Percentiles rank a stretch among this genome's conserved stretches.
Evolutionary conservation across 2,113 vertebrate species (phyloP).

Genomic region (Ramphastos sulfuratus): DNA sequence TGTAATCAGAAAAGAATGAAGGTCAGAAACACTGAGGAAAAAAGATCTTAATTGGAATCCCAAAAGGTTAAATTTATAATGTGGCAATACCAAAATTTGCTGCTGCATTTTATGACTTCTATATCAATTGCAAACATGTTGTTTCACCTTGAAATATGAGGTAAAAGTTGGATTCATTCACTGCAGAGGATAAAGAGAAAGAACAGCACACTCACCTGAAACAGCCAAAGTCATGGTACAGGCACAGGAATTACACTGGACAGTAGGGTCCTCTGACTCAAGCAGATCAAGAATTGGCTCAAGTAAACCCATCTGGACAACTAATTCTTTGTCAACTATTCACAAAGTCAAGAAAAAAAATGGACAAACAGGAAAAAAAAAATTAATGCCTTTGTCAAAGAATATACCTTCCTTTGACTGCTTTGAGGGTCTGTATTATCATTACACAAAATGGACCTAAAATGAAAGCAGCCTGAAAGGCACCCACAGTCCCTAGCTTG

Average conservation of each 20-base stretch:
- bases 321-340: constrained; percentile 72
- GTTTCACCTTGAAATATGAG: neutral
- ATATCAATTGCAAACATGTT: neutral
- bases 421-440: neutral
- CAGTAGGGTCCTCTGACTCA: constrained; percentile 74
- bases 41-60: neutral
- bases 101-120: neutral
- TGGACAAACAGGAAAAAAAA: neutral
- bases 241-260: constrained; percentile 82
- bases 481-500: neutral
- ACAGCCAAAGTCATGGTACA: constrained; percentile 78
- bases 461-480: neutral
- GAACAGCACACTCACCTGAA: constrained; percentile 70
- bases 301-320: constrained; percentile 81
- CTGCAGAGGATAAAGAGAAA: neutral
- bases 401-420: neutral
- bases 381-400: neutral
- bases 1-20: neutral
- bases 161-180: neutral
- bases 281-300: constrained; percentile 81
- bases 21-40: neutral
- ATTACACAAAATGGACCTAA: neutral
- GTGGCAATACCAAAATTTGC: neutral
- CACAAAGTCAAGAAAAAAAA: constrained; percentile 9
- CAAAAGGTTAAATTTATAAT: neutral